Conservation (phyloP, 2,797 vertebrate species). For the Hylomyscus alleni region DNA sequence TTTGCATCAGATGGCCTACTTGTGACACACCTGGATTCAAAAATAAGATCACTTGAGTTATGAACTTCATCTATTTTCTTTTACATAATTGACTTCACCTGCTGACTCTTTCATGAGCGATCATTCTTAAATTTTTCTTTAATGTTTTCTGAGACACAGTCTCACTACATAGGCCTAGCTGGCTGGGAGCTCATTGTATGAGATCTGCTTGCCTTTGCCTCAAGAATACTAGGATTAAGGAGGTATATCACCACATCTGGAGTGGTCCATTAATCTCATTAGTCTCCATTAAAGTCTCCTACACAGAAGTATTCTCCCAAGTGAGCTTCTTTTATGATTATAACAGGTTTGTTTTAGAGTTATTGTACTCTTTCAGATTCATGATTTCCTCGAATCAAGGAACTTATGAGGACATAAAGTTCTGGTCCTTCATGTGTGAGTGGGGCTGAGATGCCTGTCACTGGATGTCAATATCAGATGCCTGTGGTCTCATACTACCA, state of each 20-base stretch:
- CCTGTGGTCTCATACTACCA: background rate
- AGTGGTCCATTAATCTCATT: background rate
- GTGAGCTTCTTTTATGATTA: background rate
- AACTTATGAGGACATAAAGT: background rate
- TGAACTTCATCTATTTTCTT: background rate
- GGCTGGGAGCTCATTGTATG: background rate
- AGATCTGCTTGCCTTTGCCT: background rate
- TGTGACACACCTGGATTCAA: constrained; percentile 32
- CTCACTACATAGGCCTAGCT: background rate
- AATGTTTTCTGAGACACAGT: background rate
- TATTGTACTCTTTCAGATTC: background rate
- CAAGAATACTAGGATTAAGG: background rate
- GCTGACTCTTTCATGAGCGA: background rate
- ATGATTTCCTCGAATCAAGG: background rate
- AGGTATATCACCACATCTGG: background rate
- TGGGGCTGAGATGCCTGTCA: background rate
- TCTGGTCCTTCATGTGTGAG: background rate
- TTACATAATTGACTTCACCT: background rate
- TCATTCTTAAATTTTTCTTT: background rate
- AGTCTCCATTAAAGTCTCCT: background rate
- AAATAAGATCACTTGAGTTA: constrained; percentile 11
- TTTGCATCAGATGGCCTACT: constrained; percentile 15
- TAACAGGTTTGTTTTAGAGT: background rate
- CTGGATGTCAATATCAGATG: background rate
- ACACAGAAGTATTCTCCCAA: background rate